Percentiles rank a stretch among this genome's conserved stretches.
Conservation (phyloP, 2,797 vertebrate genomes). For the Notoglanidium macrostoma region DNA sequence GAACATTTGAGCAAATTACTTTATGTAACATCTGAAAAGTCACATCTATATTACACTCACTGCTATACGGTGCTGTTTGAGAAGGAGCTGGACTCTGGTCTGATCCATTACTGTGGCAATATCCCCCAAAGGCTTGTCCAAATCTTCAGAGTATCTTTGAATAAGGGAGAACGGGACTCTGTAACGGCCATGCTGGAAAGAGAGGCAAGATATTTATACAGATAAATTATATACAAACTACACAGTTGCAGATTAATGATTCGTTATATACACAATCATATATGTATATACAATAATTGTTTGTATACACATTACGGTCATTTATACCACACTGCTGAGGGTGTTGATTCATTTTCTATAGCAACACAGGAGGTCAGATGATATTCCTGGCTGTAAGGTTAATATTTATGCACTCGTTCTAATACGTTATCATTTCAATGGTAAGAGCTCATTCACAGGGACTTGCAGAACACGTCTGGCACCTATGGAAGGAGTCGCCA, state of each 20-base stretch:
- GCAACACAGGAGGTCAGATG: neutral
- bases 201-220: neutral
- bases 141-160: constrained; percentile 81
- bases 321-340: neutral
- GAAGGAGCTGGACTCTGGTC: constrained; percentile 77
- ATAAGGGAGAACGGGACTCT: constrained; percentile 81
- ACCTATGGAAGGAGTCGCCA: neutral
- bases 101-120: constrained; percentile 79
- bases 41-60: constrained; percentile 66
- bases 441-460: neutral
- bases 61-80: constrained; percentile 79
- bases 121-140: constrained; percentile 76
- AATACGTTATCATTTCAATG: neutral
- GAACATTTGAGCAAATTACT: neutral
- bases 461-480: neutral
- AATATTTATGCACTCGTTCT: neutral
- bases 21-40: neutral
- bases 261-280: neutral
- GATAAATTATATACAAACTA: neutral
- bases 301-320: neutral
- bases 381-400: neutral
- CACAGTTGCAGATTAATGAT: neutral
- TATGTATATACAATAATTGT: neutral
- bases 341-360: neutral
- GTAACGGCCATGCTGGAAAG: constrained; percentile 77